These are phyloP conservation scores for Limnothrissa miodon DNA, from an alignment of 2,113 vertebrate genomes.

Conservation along the genomic window DNA sequence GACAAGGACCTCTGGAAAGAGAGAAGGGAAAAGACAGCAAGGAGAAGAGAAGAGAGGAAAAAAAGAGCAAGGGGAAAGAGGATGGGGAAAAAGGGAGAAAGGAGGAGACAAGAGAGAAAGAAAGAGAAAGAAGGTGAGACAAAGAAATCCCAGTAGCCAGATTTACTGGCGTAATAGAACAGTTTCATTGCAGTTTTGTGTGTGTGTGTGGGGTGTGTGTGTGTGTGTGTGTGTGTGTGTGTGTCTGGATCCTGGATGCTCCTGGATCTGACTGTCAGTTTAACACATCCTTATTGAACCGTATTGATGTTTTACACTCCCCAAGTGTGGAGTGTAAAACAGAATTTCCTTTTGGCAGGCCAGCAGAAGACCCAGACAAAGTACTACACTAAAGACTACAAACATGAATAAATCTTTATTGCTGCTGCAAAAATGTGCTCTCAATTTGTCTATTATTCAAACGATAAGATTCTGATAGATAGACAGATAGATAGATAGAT, in stretches of 20 bases:
- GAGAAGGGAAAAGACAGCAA: conserved; percentile 24
- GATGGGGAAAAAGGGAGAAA: conserved; percentile 24
- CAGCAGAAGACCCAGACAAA: background rate
- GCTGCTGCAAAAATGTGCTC: background rate
- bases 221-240: background rate
- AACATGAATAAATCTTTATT: background rate
- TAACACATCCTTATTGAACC: conserved; percentile 12
- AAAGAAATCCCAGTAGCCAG: conserved; percentile 34
- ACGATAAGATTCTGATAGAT: too few species aligned
- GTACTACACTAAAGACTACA: background rate
- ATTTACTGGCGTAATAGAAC: conserved; percentile 29
- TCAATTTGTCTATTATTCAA: too few species aligned
- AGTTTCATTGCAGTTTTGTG: conserved; percentile 34
- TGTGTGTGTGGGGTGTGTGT: background rate
- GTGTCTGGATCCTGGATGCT: background rate
- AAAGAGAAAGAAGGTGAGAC: conserved; percentile 28
- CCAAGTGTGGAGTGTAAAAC: background rate
- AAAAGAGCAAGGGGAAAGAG: conserved; percentile 21
- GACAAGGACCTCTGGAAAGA: conserved; percentile 81
- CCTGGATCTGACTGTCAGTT: conserved; percentile 5
- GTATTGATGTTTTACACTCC: background rate
- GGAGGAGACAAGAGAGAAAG: conserved; percentile 16
- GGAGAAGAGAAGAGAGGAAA: conserved; percentile 16
- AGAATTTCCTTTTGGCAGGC: background rate
- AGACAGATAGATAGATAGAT: too few species aligned